These are phyloP conservation scores for Neelides sp. DNA, from an alignment of 1,140 invertebrate species.

Conservation along the genomic window DNA sequence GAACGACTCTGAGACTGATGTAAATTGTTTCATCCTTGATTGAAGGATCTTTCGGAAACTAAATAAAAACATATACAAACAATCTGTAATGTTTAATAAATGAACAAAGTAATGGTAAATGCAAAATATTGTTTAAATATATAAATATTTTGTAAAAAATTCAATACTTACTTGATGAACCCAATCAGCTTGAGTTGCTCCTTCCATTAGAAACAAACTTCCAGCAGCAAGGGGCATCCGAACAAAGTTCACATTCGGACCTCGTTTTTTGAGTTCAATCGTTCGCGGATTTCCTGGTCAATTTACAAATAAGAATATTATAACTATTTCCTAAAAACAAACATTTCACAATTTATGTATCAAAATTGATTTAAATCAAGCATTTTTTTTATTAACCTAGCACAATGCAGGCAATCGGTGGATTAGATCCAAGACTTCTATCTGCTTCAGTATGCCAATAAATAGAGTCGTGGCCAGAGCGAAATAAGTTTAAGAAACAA, in stretches of 20 bases:
- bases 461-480: constrained; percentile 40
- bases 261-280: constrained; percentile 19
- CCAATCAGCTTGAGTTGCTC: constrained; percentile 26
- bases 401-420: constrained; percentile 41
- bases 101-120: background rate
- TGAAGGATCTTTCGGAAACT: constrained; percentile 21
- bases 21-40: constrained; percentile 20
- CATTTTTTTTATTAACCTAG: constrained; percentile 33
- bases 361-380: background rate
- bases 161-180: constrained; percentile 26
- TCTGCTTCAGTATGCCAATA: constrained; percentile 42
- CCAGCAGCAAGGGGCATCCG: constrained; percentile 24
- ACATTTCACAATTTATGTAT: background rate
- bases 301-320: background rate
- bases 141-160: background rate
- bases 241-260: constrained; percentile 17
- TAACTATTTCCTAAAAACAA: background rate
- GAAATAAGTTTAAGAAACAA: constrained; percentile 40
- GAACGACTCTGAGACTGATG: constrained; percentile 22
- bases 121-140: too few species aligned
- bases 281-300: background rate
- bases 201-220: constrained; percentile 26
- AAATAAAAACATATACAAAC: background rate
- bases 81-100: background rate
- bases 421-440: constrained; percentile 36